phyloP scores from a whole-genome alignment of 1,140 invertebrate genomes.

The Caerostris extrusa region DNA sequence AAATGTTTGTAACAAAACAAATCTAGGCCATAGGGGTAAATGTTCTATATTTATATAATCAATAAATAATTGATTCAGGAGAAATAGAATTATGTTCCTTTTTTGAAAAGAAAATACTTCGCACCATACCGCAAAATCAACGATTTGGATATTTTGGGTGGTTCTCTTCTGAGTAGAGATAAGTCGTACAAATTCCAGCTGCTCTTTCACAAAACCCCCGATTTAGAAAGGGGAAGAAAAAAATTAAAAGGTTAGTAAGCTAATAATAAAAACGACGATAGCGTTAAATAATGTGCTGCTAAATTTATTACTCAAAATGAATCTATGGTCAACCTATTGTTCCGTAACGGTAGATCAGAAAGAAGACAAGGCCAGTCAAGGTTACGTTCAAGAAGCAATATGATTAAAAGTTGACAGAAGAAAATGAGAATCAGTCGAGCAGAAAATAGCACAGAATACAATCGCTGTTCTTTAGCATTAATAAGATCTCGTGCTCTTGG shows the following conservation, averaged over 20 bases:
- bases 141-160: too few species aligned
- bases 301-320: constrained; percentile 25
- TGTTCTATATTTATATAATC: too few species aligned
- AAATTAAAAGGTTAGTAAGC: background rate
- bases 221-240: too few species aligned
- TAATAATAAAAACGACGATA: background rate
- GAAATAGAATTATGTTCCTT: too few species aligned
- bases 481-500: background rate
- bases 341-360: background rate
- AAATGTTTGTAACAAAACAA: too few species aligned
- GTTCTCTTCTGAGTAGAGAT: too few species aligned
- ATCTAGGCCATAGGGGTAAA: too few species aligned
- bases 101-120: too few species aligned
- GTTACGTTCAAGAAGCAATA: constrained; percentile 8
- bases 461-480: constrained; percentile 6
- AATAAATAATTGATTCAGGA: too few species aligned
- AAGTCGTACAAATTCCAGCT: constrained; percentile 1
- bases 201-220: background rate
- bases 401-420: background rate
- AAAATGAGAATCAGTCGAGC: constrained; percentile 40
- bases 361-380: constrained; percentile 72
- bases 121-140: too few species aligned
- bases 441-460: constrained; percentile 59
- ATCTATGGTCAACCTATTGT: constrained; percentile 31
- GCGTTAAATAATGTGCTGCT: background rate